These are phyloP conservation scores for Harpagoxenus sublaevis DNA, from an alignment of 2,888 invertebrate genomes.

Conservation along the genomic window DNA sequence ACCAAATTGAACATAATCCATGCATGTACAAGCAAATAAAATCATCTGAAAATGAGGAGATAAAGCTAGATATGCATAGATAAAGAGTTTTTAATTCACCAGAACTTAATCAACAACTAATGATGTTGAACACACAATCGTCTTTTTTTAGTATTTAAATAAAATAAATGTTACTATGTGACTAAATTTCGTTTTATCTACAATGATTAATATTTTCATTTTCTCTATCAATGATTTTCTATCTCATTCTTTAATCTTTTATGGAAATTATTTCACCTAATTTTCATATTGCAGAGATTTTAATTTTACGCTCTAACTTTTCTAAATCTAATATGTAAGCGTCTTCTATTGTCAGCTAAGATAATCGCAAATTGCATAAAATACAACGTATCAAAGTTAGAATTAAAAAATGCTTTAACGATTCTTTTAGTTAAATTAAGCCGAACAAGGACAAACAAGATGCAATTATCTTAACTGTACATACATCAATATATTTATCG, in stretches of 20 bases:
- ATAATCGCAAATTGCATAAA: not conserved
- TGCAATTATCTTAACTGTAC: constrained; percentile 27
- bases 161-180: not conserved
- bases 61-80: not conserved
- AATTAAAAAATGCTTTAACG: not conserved
- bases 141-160: constrained; percentile 1
- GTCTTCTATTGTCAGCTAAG: constrained; percentile 17
- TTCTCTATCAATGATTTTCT: constrained; percentile 14
- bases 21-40: not conserved
- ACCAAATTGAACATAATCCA: constrained; percentile 17
- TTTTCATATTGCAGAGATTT: not conserved
- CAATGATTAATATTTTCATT: not conserved
- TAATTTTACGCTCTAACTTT: not conserved
- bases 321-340: constrained; percentile 30
- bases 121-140: not conserved
- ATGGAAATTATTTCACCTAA: not conserved
- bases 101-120: constrained; percentile 22
- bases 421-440: not conserved
- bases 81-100: not conserved
- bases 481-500: constrained; percentile 2
- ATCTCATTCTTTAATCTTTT: not conserved
- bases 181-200: constrained; percentile 1
- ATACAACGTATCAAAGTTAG: not conserved
- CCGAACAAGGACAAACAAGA: not conserved
- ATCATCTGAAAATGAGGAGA: constrained; percentile 3